Evolutionary conservation across 2,797 vertebrate genomes (phyloP).

Genomic region (Anguilla marmorata): DNA sequence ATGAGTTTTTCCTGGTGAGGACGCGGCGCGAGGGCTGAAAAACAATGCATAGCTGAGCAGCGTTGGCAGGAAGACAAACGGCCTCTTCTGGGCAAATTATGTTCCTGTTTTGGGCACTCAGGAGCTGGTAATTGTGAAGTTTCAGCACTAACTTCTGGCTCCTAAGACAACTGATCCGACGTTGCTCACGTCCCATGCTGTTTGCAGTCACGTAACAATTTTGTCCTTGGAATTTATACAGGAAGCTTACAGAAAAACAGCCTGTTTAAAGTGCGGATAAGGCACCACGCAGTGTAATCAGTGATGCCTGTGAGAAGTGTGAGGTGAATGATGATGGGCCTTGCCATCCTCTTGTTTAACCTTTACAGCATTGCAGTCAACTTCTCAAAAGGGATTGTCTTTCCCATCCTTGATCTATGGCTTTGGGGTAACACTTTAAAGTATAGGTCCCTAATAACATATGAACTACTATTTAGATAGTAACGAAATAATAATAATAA

Average conservation of each 20-base stretch:
- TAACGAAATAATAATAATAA: no score
- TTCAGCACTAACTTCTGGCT: not conserved
- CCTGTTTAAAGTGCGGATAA: not conserved
- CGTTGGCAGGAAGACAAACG: constrained; percentile 8
- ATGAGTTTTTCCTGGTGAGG: not conserved
- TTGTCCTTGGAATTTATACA: not conserved
- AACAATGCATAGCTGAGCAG: not conserved
- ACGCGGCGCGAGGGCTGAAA: not conserved
- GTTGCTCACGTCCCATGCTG: not conserved
- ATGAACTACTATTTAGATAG: no score
- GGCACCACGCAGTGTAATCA: not conserved
- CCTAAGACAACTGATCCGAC: not conserved
- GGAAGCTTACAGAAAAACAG: not conserved
- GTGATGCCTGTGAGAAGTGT: not conserved
- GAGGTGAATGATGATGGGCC: not conserved
- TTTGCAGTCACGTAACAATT: not conserved
- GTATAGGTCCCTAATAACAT: no score
- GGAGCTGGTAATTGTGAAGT: constrained; percentile 1
- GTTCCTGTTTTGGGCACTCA: not conserved
- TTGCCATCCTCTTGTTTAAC: not conserved
- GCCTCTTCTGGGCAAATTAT: not conserved
- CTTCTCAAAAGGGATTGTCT: no score
- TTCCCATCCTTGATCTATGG: no score
- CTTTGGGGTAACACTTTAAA: not conserved
- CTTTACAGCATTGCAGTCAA: no score